Evolutionary conservation across 2,888 invertebrate genomes (phyloP).

Genomic region (Mimachlamys varia): DNA sequence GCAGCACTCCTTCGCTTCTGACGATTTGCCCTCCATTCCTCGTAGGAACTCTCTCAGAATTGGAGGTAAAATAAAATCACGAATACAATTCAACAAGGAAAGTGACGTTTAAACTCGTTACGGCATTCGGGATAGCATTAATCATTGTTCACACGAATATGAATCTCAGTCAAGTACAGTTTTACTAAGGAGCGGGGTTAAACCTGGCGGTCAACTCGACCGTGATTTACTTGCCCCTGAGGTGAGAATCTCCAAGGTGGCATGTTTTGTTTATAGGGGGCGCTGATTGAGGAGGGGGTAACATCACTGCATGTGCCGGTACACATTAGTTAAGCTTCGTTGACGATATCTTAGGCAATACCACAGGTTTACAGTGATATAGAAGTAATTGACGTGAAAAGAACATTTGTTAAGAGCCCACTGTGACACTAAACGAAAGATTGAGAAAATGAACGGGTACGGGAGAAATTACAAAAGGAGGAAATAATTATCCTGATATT

Average conservation of each 20-base stretch:
- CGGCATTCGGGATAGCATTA: not conserved
- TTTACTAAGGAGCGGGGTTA: not conserved
- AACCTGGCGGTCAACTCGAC: not conserved
- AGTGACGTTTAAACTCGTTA: not conserved
- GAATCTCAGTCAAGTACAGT: not conserved
- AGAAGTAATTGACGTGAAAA: not conserved
- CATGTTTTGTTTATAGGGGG: conserved; percentile 20
- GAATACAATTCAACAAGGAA: not conserved
- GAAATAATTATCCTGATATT: too few relatives aligned
- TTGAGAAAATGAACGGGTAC: too few relatives aligned
- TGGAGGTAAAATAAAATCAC: not conserved
- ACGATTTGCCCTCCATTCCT: too few relatives aligned
- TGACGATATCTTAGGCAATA: not conserved
- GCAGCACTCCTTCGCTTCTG: too few relatives aligned
- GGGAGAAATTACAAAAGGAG: too few relatives aligned
- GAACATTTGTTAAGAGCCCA: not conserved
- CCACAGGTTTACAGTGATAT: not conserved
- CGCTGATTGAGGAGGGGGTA: not conserved
- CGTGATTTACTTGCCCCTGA: not conserved
- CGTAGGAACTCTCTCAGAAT: not conserved
- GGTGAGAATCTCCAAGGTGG: not conserved
- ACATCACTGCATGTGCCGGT: conserved; percentile 21
- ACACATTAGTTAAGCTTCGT: conserved; percentile 4
- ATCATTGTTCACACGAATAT: not conserved
- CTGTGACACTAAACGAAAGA: too few relatives aligned